phyloP scores from a whole-genome alignment of 2,888 invertebrate genomes.

The Cantharis flavilabris region DNA sequence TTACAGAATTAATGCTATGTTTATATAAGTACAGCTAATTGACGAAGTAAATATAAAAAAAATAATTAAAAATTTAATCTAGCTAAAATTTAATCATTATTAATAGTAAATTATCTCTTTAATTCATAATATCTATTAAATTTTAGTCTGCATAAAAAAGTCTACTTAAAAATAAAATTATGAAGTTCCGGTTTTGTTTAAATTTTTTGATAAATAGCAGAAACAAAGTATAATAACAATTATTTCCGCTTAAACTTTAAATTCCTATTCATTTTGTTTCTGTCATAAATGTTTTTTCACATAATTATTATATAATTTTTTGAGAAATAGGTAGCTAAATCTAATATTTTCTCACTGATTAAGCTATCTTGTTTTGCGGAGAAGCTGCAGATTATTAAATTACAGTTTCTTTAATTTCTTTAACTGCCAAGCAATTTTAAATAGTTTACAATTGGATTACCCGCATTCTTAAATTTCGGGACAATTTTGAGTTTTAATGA shows the following conservation, averaged over 20 bases:
- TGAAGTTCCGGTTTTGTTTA: neutral
- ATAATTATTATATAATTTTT: neutral
- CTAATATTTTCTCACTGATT: neutral
- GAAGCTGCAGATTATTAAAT: neutral
- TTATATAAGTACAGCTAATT: neutral
- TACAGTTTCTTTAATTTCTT: neutral
- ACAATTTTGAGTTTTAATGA: neutral
- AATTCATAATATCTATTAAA: neutral
- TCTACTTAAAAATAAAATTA: neutral
- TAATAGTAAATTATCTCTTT: neutral
- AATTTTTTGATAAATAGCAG: neutral
- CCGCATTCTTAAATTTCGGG: neutral
- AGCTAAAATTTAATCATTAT: neutral
- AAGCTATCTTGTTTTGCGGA: neutral
- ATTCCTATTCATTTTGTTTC: neutral
- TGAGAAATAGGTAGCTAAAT: neutral
- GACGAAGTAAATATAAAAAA: too few relatives aligned
- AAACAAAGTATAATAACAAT: slow-evolving; percentile 1
- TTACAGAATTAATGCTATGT: neutral
- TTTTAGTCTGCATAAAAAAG: neutral
- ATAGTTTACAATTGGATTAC: neutral
- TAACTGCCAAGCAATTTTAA: neutral
- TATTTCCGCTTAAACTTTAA: neutral
- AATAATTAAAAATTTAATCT: neutral
- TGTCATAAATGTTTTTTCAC: neutral